Evolutionary conservation across 2,888 invertebrate genomes (phyloP).

Genomic region (Cantharis lateralis): DNA sequence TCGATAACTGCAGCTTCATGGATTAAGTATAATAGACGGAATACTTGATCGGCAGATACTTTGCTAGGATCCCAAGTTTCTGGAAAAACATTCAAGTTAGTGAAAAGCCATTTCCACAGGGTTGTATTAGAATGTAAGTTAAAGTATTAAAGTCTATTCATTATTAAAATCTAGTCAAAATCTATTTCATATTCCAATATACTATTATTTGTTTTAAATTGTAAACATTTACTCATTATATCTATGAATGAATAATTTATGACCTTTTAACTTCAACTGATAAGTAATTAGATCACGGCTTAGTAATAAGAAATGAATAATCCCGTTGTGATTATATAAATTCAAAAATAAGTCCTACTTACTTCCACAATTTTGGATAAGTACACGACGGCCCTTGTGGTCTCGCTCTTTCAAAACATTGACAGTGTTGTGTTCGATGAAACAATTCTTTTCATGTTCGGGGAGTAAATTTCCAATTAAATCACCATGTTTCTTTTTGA

Average conservation of each 20-base stretch:
- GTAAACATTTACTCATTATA: background rate
- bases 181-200: no score
- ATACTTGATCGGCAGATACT: constrained; percentile 75
- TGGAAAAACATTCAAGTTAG: constrained; percentile 40
- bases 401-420: constrained; percentile 79
- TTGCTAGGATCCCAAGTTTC: constrained; percentile 77
- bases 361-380: constrained; percentile 76
- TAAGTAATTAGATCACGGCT: background rate
- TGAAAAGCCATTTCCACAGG: no score
- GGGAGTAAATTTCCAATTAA: constrained; percentile 70
- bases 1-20: constrained; percentile 77
- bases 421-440: constrained; percentile 72
- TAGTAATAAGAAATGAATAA: background rate
- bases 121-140: no score
- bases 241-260: background rate
- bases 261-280: background rate
- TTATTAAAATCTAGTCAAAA: no score
- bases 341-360: constrained; percentile 39
- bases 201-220: no score
- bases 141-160: no score
- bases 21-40: constrained; percentile 78
- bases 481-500: constrained; percentile 71
- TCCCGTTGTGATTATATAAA: background rate
- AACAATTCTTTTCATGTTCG: constrained; percentile 67
- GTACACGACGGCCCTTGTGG: constrained; percentile 74